These are phyloP conservation scores for Pachypanchax playfairii DNA, from an alignment of 2,113 vertebrate species.

Conservation along the genomic window DNA sequence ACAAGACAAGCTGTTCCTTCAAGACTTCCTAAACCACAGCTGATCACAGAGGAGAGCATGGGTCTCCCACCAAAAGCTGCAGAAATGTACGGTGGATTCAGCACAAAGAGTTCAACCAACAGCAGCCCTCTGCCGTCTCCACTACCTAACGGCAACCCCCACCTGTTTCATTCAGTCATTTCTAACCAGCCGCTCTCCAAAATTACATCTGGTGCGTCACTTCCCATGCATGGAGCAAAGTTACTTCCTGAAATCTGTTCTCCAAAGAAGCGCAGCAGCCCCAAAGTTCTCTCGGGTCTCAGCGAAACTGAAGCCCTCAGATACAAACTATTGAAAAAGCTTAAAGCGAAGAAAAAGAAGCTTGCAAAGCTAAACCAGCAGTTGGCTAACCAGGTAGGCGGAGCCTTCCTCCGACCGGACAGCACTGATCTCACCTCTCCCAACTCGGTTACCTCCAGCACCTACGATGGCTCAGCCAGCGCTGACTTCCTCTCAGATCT, in stretches of 20 bases:
- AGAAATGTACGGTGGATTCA: constrained; percentile 86
- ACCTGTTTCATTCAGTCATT: background rate
- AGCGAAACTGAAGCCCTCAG: constrained; percentile 83
- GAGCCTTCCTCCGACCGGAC: constrained; percentile 73
- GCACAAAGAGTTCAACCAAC: constrained; percentile 14
- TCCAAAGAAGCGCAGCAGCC: constrained; percentile 26
- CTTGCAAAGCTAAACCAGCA: constrained; percentile 83
- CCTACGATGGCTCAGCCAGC: constrained; percentile 65
- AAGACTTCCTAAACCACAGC: constrained; percentile 18
- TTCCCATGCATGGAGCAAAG: too few species aligned
- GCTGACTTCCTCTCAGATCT: constrained; percentile 86
- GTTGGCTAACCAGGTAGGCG: constrained; percentile 56
- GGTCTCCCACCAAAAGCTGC: constrained; percentile 82
- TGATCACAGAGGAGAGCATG: constrained; percentile 47
- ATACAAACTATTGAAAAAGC: constrained; percentile 88
- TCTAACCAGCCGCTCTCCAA: background rate
- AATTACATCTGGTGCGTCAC: too few species aligned
- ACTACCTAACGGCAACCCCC: background rate
- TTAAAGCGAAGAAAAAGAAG: constrained; percentile 92
- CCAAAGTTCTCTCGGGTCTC: constrained; percentile 35
- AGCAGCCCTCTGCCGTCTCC: background rate
- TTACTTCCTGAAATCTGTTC: constrained; percentile 18
- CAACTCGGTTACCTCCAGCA: constrained; percentile 63
- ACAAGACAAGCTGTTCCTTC: constrained; percentile 26
- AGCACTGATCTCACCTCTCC: constrained; percentile 69